These are phyloP conservation scores for Dinomys branickii DNA, from an alignment of 2,113 vertebrate genomes.

Conservation along the genomic window DNA sequence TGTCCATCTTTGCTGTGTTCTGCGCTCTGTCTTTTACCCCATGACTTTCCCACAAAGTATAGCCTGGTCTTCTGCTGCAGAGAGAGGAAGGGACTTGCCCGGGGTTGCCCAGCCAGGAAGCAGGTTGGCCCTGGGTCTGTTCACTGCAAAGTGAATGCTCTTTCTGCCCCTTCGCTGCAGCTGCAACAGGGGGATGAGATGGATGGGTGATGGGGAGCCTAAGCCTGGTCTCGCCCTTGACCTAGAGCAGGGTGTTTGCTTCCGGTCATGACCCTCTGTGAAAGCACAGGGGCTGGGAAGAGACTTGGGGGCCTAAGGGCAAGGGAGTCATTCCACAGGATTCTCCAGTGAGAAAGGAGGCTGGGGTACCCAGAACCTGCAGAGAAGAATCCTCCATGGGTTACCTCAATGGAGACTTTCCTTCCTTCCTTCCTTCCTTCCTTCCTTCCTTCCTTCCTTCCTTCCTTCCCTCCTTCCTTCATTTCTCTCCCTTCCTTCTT, in stretches of 20 bases:
- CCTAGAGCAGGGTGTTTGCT: background rate
- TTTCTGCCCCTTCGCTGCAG: background rate
- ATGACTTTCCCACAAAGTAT: background rate
- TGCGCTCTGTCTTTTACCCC: background rate
- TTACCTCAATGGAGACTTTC: background rate
- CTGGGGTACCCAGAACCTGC: background rate
- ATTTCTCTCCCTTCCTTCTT: background rate
- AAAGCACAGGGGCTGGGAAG: background rate
- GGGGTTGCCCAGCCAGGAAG: background rate
- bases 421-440: background rate
- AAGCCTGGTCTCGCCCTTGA: background rate
- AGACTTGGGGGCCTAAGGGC: background rate
- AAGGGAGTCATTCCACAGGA: rapidly evolving
- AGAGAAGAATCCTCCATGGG: background rate
- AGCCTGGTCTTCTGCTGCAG: background rate
- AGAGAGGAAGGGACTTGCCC: background rate
- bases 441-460: background rate
- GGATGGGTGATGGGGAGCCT: background rate
- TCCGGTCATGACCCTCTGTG: background rate
- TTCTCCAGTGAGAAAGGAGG: too few species aligned
- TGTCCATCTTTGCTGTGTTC: background rate
- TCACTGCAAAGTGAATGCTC: rapidly evolving
- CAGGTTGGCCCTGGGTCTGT: background rate
- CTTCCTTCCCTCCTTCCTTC: background rate
- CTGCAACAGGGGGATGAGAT: too few species aligned